Base-by-base conservation (phyloP, 2,797 vertebrate genomes). In the Chrysocyon brachyurus region DNA sequence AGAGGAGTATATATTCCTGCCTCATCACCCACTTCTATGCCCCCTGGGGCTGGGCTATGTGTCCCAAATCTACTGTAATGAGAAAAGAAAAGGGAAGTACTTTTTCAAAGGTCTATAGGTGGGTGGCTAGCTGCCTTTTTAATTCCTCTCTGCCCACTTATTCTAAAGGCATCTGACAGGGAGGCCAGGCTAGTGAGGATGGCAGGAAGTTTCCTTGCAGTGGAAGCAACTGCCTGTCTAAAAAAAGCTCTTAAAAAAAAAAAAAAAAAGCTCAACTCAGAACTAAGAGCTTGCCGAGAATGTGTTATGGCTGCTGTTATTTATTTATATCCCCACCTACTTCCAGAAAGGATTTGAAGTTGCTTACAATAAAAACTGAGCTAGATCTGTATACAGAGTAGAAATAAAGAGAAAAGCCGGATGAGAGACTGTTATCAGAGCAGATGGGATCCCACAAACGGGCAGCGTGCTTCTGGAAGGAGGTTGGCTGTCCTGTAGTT, bases 281-380 rank as follows among this genome's bases (percentile, higher is more conserved):
- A 90, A 54, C 90, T 16, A 66, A 91, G 84, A 61, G 84, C 63
- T 78, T 40, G n/a, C 79, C 12, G 85, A 88, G 90, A 82, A 89
- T 68, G 92, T 66, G 66, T 66, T 46, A 8, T 12, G 84, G 77
- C 85, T 49, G 78, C 73, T 81, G 21, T 56, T 86, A 49, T 49
- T 88, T 89, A 73, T 92, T 95, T 94, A 93, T 81, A 54, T 21
- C 68, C 24, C 84, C 64, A 54, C 64, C 56, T 15, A 78, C 90
- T 95, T 96, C 87, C 96, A 87, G 68, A 96, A 66, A 90, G 93
- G 83, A 87, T 90, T 7, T 49, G 17, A 83, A 93, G 78, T 28
- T 16, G 36, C 68, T 87, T 40, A 64, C 28, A 64, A 46, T 46
- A 33, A 89, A 91, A 81, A 87, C 59, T 33, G 33, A 73, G 64